Conservation (phyloP, 2,797 vertebrate genomes). For the Lagodon rhomboides region DNA sequence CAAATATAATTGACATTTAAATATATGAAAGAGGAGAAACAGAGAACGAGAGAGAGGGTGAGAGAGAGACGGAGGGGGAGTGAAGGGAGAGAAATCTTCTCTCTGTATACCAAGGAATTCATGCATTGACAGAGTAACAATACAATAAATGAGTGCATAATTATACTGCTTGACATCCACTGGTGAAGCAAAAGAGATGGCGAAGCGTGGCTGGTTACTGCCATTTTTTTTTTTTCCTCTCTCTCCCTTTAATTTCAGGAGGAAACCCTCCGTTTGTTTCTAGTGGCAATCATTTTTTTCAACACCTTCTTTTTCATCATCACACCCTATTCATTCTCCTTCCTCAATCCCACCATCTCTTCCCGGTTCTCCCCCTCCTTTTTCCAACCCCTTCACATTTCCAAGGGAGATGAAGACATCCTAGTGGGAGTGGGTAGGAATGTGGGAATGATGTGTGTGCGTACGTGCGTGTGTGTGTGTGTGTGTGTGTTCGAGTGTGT, state of each 20-base stretch:
- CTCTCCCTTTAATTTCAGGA: constrained; percentile 54
- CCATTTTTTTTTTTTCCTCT: constrained; percentile 56
- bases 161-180: constrained; percentile 80
- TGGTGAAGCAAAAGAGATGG: constrained; percentile 71
- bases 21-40: constrained; percentile 74
- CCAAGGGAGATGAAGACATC: constrained; percentile 77
- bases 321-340: constrained; percentile 75
- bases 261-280: constrained; percentile 78
- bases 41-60: constrained; percentile 61
- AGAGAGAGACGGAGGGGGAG: constrained; percentile 44
- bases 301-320: constrained; percentile 81
- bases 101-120: constrained; percentile 72
- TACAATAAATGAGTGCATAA: constrained; percentile 82
- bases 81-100: constrained; percentile 61
- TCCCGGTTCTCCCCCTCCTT: constrained; percentile 26
- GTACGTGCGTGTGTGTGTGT: constrained; percentile 27
- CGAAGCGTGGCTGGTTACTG: constrained; percentile 55
- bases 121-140: constrained; percentile 81
- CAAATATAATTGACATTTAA: constrained; percentile 83
- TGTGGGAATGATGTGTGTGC: constrained; percentile 68
- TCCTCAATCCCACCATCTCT: constrained; percentile 61
- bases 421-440: constrained; percentile 77
- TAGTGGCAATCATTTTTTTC: constrained; percentile 67
- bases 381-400: constrained; percentile 54
- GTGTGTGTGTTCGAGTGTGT: constrained; percentile 57